A percentile compares a stretch with the other conserved stretches of the same genome.
These are phyloP conservation scores for Emydura subglobosa DNA, from an alignment of 2,113 vertebrate species.

Conservation along the genomic window DNA sequence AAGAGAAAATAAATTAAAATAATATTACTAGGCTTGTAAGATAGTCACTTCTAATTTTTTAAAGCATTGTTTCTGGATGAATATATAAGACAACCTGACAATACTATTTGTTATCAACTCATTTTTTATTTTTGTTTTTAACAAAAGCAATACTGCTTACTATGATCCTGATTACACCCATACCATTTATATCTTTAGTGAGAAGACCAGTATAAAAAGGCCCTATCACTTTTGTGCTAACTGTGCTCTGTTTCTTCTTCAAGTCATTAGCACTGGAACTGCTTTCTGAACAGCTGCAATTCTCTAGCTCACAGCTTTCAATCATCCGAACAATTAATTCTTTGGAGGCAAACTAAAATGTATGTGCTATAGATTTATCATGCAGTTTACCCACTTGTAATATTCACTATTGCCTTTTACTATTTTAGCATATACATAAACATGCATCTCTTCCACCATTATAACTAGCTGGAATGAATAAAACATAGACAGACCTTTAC, in stretches of 20 bases:
- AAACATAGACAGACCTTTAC: not conserved
- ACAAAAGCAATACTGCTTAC: constrained; percentile 50
- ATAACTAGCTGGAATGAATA: not conserved
- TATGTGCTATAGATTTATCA: not conserved
- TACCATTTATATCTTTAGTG: constrained; percentile 31
- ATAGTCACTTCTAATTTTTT: constrained; percentile 20
- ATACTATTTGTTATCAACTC: constrained; percentile 43
- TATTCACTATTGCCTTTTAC: not conserved
- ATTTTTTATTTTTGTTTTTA: constrained; percentile 41
- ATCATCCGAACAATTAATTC: not conserved
- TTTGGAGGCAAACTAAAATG: constrained; percentile 24
- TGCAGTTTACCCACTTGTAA: not conserved
- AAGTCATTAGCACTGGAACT: not conserved
- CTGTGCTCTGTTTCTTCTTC: not conserved
- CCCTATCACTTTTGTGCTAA: not conserved
- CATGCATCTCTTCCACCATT: not conserved
- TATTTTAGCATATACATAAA: not conserved
- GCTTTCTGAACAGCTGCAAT: not conserved
- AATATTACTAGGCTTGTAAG: constrained; percentile 13
- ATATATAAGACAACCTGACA: constrained; percentile 25
- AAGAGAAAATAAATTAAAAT: constrained; percentile 16
- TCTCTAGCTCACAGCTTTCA: not conserved
- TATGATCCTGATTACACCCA: constrained; percentile 1
- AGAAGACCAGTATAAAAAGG: constrained; percentile 6
- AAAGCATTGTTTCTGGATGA: constrained; percentile 23